Percentiles rank a stretch among this genome's conserved stretches.
Conservation (phyloP, 2,888 invertebrate species). For the Chymomyza procnemis region DNA sequence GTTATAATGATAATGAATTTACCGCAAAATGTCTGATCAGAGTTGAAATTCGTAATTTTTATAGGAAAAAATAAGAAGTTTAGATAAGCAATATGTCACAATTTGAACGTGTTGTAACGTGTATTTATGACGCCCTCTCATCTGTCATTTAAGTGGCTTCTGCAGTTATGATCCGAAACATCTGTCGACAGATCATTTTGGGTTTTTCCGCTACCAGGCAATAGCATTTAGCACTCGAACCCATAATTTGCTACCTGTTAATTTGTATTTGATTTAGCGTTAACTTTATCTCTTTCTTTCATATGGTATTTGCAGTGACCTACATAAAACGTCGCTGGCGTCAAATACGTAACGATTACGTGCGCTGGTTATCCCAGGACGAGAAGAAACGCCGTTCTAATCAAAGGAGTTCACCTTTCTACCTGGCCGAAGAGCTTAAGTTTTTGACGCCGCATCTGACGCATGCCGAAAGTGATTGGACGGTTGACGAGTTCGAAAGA, state of each 20-base stretch:
- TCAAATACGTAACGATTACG: slow-evolving; percentile 62
- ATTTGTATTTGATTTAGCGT: neutral
- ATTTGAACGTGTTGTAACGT: too few relatives aligned
- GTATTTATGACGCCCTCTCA: too few relatives aligned
- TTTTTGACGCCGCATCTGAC: slow-evolving; percentile 61
- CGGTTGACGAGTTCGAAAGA: slow-evolving; percentile 23
- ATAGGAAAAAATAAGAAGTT: too few relatives aligned
- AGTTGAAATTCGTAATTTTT: too few relatives aligned
- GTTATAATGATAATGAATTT: too few relatives aligned
- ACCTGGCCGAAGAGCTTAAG: slow-evolving; percentile 55
- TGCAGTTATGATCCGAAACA: neutral
- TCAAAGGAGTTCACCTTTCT: slow-evolving; percentile 42
- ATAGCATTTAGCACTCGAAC: neutral
- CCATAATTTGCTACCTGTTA: neutral
- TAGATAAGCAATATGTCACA: too few relatives aligned
- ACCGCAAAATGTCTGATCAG: too few relatives aligned
- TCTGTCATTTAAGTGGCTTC: too few relatives aligned
- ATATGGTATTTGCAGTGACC: slow-evolving; percentile 43
- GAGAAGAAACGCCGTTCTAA: slow-evolving; percentile 41
- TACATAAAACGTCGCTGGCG: slow-evolving; percentile 73
- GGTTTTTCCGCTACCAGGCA: neutral
- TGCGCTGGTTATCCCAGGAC: slow-evolving; percentile 40
- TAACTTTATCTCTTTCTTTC: slow-evolving; percentile 19
- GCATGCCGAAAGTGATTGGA: neutral
- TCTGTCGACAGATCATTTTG: neutral